These are phyloP conservation scores for Rhynchopsitta pachyrhyncha DNA, from an alignment of 2,113 vertebrate genomes.

Conservation along the genomic window DNA sequence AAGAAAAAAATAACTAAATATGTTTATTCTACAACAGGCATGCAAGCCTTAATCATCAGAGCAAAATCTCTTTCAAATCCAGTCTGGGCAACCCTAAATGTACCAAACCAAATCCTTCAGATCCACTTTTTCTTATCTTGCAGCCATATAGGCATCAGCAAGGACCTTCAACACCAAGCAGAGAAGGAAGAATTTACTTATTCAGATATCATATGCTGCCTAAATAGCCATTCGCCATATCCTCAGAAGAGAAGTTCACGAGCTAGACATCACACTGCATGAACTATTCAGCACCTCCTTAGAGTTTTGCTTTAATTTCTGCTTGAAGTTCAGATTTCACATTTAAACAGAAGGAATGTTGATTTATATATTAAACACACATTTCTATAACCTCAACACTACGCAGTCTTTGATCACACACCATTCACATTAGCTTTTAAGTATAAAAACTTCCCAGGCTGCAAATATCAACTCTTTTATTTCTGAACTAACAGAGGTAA, in stretches of 20 bases:
- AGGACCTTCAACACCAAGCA: background rate
- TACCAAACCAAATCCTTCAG: background rate
- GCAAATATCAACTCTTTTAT: background rate
- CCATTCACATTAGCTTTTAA: background rate
- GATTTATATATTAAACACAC: background rate
- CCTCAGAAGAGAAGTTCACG: background rate
- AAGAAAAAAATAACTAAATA: background rate
- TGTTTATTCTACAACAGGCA: background rate
- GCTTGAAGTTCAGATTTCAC: background rate
- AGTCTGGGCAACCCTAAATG: background rate
- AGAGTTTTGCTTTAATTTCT: background rate
- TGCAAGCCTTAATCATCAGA: background rate
- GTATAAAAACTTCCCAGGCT: background rate
- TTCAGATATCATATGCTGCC: background rate
- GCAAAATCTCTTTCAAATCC: background rate
- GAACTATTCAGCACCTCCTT: background rate
- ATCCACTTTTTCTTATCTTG: background rate
- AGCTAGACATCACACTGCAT: background rate
- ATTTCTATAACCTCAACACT: background rate
- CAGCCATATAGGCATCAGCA: background rate
- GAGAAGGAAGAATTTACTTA: background rate
- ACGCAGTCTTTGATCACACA: rapidly evolving
- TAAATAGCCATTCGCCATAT: background rate
- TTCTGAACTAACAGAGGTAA: background rate
- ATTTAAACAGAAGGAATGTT: background rate